Percentiles rank a stretch among this genome's conserved stretches.
Evolutionary conservation across 2,797 vertebrate species (phyloP).

Genomic region (Heterohyrax brucei): DNA sequence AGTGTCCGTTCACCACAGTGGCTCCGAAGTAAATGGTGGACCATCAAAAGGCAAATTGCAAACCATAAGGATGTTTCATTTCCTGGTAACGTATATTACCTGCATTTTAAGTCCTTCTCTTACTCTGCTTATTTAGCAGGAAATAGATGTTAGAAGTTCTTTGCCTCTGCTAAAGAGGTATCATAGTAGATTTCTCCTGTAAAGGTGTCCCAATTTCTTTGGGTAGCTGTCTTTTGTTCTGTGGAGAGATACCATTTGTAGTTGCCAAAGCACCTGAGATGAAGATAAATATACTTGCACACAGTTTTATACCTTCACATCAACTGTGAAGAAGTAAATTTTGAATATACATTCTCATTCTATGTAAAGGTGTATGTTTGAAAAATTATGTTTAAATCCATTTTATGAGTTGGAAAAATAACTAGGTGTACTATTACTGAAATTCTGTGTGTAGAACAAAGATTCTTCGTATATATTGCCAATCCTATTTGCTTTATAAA

Average conservation of each 20-base stretch:
- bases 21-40: constrained; percentile 99
- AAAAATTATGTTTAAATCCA: constrained; percentile 46
- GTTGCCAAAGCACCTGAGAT: constrained; percentile 23
- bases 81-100: constrained; percentile 91
- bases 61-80: constrained; percentile 99
- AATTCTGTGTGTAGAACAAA: constrained; percentile 40
- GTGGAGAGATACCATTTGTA: constrained; percentile 25
- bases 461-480: neutral
- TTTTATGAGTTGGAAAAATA: constrained; percentile 35
- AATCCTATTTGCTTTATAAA: constrained; percentile 25
- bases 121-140: constrained; percentile 14
- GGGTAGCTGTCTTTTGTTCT: neutral
- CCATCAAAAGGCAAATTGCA: constrained; percentile 98
- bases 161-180: constrained; percentile 8
- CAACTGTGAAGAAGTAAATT: constrained; percentile 55
- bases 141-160: constrained; percentile 49
- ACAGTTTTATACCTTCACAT: neutral
- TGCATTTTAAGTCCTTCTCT: constrained; percentile 36
- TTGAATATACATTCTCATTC: constrained; percentile 33
- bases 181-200: neutral
- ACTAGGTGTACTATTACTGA: constrained; percentile 25
- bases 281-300: constrained; percentile 9
- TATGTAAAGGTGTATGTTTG: constrained; percentile 43
- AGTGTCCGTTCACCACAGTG: constrained; percentile 99
- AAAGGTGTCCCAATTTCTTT: constrained; percentile 54